A percentile compares a stretch with the other conserved stretches of the same genome.
Conservation (phyloP, 2,113 vertebrate species). For the Varanus komodoensis region DNA sequence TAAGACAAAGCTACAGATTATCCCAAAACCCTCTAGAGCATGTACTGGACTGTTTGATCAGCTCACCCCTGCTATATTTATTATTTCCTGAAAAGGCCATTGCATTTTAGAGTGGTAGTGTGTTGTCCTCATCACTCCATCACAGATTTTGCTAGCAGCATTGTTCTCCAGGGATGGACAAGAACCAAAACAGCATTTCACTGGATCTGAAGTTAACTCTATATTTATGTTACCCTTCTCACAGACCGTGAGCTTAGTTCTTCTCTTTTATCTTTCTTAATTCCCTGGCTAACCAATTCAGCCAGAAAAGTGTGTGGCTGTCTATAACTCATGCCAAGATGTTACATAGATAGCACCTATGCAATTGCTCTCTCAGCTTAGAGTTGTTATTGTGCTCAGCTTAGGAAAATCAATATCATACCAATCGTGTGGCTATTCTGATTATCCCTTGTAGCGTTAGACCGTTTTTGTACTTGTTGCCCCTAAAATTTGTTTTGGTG, state of each 20-base stretch:
- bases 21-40: background rate
- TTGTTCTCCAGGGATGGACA: constrained; percentile 3
- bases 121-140: constrained; percentile 16
- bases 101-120: background rate
- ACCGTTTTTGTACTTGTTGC: background rate
- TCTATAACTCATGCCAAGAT: constrained; percentile 19
- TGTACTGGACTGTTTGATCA: background rate
- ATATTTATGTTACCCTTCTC: constrained; percentile 10
- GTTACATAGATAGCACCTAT: background rate
- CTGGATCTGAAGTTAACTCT: background rate
- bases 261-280: constrained; percentile 25
- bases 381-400: background rate
- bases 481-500: background rate
- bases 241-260: background rate
- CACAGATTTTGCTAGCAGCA: background rate
- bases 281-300: constrained; percentile 21
- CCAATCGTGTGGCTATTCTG: background rate
- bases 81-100: background rate
- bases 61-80: constrained; percentile 14
- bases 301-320: background rate
- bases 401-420: constrained; percentile 18
- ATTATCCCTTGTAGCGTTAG: background rate
- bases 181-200: constrained; percentile 8
- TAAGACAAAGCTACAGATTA: background rate
- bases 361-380: too few species aligned